Evolutionary conservation across 2,888 invertebrate species (phyloP).

Genomic region (Deilephila porcellus): DNA sequence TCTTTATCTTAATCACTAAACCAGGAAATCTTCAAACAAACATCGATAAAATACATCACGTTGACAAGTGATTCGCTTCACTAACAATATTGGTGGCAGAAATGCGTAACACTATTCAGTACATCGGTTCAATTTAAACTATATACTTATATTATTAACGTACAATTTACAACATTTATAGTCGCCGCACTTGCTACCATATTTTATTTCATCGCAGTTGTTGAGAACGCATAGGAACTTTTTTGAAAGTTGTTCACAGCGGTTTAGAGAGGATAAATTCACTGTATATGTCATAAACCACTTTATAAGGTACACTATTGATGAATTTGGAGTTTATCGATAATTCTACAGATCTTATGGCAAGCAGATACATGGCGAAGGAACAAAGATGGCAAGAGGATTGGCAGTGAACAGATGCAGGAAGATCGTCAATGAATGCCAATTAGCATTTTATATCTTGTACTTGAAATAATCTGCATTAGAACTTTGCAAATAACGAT

Average conservation of each 20-base stretch:
- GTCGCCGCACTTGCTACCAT: constrained; percentile 13
- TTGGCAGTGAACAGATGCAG: too few relatives aligned
- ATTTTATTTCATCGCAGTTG: background rate
- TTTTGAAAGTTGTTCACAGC: background rate
- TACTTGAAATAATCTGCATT: too few relatives aligned
- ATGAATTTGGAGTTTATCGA: too few relatives aligned
- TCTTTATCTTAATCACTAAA: too few relatives aligned
- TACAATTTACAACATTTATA: constrained; percentile 1
- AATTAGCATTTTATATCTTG: too few relatives aligned
- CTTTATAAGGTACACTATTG: too few relatives aligned
- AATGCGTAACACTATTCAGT: constrained; percentile 25
- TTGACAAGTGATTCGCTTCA: constrained; percentile 18
- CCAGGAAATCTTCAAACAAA: background rate
- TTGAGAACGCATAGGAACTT: constrained; percentile 7
- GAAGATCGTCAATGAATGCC: too few relatives aligned
- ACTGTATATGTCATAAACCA: too few relatives aligned
- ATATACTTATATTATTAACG: constrained; percentile 2
- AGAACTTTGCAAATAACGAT: too few relatives aligned
- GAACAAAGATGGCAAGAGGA: too few relatives aligned
- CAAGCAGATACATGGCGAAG: too few relatives aligned
- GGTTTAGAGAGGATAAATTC: background rate
- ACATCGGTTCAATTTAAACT: constrained; percentile 10
- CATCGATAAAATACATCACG: background rate
- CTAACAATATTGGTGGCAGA: constrained; percentile 4
- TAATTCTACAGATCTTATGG: too few relatives aligned